Conservation (phyloP, 2,888 invertebrate species). For the Caenorhabditis sp. region DNA sequence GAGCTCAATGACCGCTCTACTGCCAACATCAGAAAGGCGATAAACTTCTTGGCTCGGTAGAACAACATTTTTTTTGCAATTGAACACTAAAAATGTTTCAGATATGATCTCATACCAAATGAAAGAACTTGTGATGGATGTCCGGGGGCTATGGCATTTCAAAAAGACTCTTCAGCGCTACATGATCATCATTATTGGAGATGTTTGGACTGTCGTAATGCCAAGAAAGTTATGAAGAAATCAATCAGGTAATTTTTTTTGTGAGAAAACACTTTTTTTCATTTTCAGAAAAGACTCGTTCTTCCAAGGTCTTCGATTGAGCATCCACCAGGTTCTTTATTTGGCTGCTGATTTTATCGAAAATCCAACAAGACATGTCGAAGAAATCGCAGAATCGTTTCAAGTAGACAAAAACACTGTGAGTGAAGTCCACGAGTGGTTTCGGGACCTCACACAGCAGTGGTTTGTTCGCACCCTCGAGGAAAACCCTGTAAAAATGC, state of each 20-base stretch:
- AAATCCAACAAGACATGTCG: neutral
- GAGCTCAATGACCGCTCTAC: neutral
- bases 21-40: neutral
- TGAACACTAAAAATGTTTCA: neutral
- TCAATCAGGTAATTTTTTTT: neutral
- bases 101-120: neutral
- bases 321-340: neutral
- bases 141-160: neutral
- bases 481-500: neutral
- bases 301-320: neutral
- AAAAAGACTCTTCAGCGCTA: neutral
- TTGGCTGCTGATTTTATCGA: neutral
- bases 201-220: neutral
- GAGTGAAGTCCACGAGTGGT: slow-evolving; percentile 4
- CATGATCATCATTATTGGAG: neutral
- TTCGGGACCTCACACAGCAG: neutral
- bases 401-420: neutral
- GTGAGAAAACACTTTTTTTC: neutral
- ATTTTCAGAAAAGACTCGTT: slow-evolving; percentile 8
- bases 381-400: neutral
- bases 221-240: neutral
- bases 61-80: neutral
- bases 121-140: neutral
- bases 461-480: neutral
- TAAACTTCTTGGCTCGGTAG: slow-evolving; percentile 1